These are phyloP conservation scores for Rachycentron canadum DNA, from an alignment of 2,797 vertebrate species.

Conservation along the genomic window DNA sequence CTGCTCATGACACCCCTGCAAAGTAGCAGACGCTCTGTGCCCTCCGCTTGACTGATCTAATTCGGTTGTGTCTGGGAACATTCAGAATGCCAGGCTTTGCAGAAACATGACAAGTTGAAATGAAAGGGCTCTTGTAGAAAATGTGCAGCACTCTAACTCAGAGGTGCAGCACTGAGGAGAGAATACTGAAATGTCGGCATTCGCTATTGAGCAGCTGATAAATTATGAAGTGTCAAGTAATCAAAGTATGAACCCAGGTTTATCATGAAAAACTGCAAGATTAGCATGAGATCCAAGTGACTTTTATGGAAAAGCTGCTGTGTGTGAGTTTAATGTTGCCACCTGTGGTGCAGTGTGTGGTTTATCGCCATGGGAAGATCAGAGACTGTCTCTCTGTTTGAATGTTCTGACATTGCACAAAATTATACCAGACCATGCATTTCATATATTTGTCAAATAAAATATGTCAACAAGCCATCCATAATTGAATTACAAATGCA, in stretches of 20 bases:
- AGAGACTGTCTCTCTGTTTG: conserved; percentile 9
- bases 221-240: conserved; percentile 64
- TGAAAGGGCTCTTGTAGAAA: conserved; percentile 73
- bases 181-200: conserved; percentile 56
- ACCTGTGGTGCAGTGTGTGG: not conserved
- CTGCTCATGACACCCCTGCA: conserved; percentile 62
- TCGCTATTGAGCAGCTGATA: conserved; percentile 56
- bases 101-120: conserved; percentile 80
- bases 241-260: conserved; percentile 53
- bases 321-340: conserved; percentile 11
- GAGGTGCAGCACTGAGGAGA: conserved; percentile 43
- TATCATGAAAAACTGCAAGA: conserved; percentile 48
- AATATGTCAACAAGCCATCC: conserved; percentile 36
- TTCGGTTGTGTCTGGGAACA: conserved; percentile 79
- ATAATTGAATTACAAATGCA: conserved; percentile 54
- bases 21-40: conserved; percentile 67
- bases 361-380: conserved; percentile 19
- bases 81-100: conserved; percentile 70
- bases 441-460: conserved; percentile 34
- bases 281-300: conserved; percentile 38
- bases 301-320: conserved; percentile 27
- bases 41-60: conserved; percentile 83
- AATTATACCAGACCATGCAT: conserved; percentile 14
- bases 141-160: conserved; percentile 49
- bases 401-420: conserved; percentile 6